Conservation (phyloP, 2,797 vertebrate genomes). For the Acrossocheilus fasciatus region DNA sequence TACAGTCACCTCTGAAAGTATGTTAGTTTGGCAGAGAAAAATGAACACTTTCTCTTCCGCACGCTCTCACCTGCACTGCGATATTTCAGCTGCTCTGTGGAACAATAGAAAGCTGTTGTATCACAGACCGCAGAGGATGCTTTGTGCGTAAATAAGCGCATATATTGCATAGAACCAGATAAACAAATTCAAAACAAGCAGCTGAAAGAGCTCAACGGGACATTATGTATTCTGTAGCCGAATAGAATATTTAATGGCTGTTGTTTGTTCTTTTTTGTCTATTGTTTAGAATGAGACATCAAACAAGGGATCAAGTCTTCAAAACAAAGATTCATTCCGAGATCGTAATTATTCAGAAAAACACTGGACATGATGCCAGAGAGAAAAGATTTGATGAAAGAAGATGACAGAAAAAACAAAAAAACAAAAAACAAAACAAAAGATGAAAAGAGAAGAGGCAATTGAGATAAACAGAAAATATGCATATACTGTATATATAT, state of each 20-base stretch:
- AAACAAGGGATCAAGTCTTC: conserved; percentile 20
- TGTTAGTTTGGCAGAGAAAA: conserved; percentile 57
- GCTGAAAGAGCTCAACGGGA: background rate
- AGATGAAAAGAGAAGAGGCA: background rate
- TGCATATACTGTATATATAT: background rate
- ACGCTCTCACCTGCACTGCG: conserved; percentile 22
- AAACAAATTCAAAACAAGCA: conserved; percentile 11
- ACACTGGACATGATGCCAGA: background rate
- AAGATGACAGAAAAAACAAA: too few species aligned
- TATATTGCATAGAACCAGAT: conserved; percentile 16
- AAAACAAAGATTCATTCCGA: background rate
- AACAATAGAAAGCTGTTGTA: conserved; percentile 8
- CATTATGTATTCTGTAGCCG: conserved; percentile 29
- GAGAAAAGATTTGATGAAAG: background rate
- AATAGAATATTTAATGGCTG: conserved; percentile 30
- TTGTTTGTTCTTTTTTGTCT: conserved; percentile 25
- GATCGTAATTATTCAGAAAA: conserved; percentile 22
- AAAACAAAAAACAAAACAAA: background rate
- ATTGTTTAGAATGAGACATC: conserved; percentile 25
- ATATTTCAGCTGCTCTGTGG: conserved; percentile 14
- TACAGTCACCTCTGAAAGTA: conserved; percentile 56
- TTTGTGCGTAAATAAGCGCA: conserved; percentile 10
- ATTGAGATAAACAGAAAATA: background rate
- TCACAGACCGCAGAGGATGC: background rate
- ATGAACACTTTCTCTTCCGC: conserved; percentile 34